These are phyloP conservation scores for Butastur rufipennis DNA, from an alignment of 2,113 vertebrate genomes.

Conservation along the genomic window DNA sequence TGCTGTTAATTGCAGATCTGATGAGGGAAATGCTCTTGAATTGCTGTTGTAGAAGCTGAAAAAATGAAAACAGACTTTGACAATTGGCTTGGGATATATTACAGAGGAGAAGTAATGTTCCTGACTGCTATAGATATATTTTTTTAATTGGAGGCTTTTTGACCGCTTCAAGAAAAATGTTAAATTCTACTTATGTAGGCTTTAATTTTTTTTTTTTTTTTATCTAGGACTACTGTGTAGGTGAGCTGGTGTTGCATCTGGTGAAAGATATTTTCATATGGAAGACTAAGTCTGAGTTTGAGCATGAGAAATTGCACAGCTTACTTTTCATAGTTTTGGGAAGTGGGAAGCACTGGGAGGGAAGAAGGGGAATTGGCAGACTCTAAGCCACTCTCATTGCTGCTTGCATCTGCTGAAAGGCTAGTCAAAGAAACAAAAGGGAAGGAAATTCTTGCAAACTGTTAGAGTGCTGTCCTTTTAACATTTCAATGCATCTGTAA, in stretches of 20 bases:
- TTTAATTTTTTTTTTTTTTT: not conserved
- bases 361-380: not conserved
- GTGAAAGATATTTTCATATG: not conserved
- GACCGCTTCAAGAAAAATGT: not conserved
- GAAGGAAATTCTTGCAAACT: not conserved
- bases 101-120: not conserved
- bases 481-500: not conserved
- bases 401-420: not conserved
- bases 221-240: not conserved
- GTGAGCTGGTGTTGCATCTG: not conserved
- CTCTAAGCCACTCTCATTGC: not conserved
- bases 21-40: not conserved
- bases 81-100: not conserved
- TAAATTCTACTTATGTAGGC: not conserved
- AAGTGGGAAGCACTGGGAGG: not conserved
- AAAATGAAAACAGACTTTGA: not conserved
- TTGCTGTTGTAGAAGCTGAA: not conserved
- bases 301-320: not conserved
- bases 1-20: not conserved
- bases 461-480: not conserved
- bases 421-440: not conserved
- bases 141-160: not conserved
- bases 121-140: not conserved
- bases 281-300: not conserved
- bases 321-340: not conserved